phyloP scores from a whole-genome alignment of 2,113 vertebrate genomes.

The Gymnobelideus leadbeateri region DNA sequence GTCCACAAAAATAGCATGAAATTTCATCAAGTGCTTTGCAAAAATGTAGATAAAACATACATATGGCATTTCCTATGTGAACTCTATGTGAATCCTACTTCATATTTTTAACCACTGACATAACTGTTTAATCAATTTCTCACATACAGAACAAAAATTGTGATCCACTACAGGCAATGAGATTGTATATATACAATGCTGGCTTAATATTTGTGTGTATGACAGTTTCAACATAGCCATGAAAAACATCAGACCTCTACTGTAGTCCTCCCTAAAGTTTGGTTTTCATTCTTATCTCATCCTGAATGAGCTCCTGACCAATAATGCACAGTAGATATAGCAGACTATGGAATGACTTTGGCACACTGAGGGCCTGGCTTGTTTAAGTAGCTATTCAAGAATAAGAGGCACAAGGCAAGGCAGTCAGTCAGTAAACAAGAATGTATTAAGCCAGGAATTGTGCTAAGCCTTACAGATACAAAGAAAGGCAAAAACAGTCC shows the following conservation, averaged over 20 bases:
- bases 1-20: neutral
- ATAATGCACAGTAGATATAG: neutral
- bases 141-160: neutral
- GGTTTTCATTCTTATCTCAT: neutral
- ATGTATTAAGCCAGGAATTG: neutral
- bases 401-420: neutral
- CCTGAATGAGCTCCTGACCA: neutral
- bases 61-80: neutral
- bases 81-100: neutral
- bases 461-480: neutral
- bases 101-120: neutral
- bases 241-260: neutral
- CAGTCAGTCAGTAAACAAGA: neutral
- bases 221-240: neutral
- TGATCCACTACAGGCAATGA: neutral
- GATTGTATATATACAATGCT: neutral
- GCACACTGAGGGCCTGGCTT: neutral
- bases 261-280: neutral
- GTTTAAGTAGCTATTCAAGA: neutral
- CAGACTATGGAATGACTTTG: neutral
- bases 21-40: neutral
- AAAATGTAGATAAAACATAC: neutral
- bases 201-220: neutral
- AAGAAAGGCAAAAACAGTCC: neutral
- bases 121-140: neutral